Base-by-base conservation (phyloP, 2,113 vertebrate species). In the Apodemus sylvaticus region DNA sequence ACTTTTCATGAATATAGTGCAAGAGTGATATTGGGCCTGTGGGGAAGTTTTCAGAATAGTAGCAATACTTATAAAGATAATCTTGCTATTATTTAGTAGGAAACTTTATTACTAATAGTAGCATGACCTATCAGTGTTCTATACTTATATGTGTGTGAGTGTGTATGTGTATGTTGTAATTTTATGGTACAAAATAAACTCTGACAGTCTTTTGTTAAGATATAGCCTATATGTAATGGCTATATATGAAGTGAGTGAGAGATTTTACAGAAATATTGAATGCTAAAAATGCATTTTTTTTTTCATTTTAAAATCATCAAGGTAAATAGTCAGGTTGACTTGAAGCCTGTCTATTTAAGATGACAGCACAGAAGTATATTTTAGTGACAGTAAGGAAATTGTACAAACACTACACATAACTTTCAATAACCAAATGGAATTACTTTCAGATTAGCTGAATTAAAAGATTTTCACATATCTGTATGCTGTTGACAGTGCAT, bases 381-480 rank as follows among this genome's bases (percentile, higher is more conserved):
- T 62, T 36, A 34, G 45, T 92, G 94, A 90, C 76, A 90, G 68
- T 81, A 88, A 94, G 87, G 68, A 96, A 96, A 93, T 62, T 90
- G 70, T 68, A 55, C 17, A 12, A 86, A 1, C 96, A 87, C 96
- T 97, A 97, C 94, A 68, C 42, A 42, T 51, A 48, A 55, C 91
- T 51, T 64, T 94, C 5, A 95, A 88, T 93, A 92, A 55, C 13
- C 85, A 42, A 90, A 0, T 90, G 96, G 58, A 93, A 93, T 92
- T 96, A 85, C 74, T 95, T 96, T 96, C 51, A 96, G 1, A 1
- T 79, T 96, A 95, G 86, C 94, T 97, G 93, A 97, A 97, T 94
- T n/a, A 74, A 74, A 96, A 79, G 55, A 82, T 93, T 86, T 78
- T 96, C 87, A 66, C 94, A 86, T 86, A 53, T 51, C 42, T 68